phyloP scores from a whole-genome alignment of 1,140 invertebrate genomes.

The Kradibia gibbosae region DNA sequence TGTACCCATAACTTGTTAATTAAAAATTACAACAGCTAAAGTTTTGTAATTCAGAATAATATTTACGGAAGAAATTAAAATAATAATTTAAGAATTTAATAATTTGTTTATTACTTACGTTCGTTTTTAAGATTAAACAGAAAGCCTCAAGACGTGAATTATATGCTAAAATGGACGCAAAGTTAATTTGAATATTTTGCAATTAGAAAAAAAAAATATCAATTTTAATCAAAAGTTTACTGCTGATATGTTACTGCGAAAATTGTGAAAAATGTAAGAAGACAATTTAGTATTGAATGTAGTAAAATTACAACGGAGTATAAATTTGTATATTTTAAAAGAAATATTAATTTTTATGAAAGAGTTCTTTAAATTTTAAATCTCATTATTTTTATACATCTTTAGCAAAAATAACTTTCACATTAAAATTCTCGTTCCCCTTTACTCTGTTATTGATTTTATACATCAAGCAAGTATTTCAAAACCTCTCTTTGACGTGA shows the following conservation, averaged over 20 bases:
- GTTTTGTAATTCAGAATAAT: too few relatives aligned
- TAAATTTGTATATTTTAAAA: slow-evolving; percentile 1
- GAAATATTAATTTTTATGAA: slow-evolving; percentile 6
- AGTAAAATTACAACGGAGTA: not conserved
- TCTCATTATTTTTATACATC: slow-evolving; percentile 5
- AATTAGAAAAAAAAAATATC: not conserved
- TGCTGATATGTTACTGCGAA: not conserved
- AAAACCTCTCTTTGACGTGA: slow-evolving; percentile 4
- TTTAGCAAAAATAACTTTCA: slow-evolving; percentile 8
- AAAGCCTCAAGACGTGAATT: not conserved
- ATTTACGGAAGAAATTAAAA: too few relatives aligned
- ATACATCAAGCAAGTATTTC: slow-evolving; percentile 23
- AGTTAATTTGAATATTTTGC: not conserved
- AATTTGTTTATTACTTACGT: too few relatives aligned
- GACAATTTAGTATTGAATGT: not conserved
- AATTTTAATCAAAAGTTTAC: not conserved
- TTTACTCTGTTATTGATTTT: slow-evolving; percentile 39
- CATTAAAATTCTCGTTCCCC: slow-evolving; percentile 24
- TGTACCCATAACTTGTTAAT: too few relatives aligned
- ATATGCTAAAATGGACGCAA: slow-evolving; percentile 18
- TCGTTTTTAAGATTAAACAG: slow-evolving; percentile 17
- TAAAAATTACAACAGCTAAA: too few relatives aligned
- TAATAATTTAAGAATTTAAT: too few relatives aligned
- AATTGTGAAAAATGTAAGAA: not conserved
- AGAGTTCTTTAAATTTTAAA: not conserved